Conservation (phyloP, 2,888 invertebrate species). For the Drosophila paracracens region DNA sequence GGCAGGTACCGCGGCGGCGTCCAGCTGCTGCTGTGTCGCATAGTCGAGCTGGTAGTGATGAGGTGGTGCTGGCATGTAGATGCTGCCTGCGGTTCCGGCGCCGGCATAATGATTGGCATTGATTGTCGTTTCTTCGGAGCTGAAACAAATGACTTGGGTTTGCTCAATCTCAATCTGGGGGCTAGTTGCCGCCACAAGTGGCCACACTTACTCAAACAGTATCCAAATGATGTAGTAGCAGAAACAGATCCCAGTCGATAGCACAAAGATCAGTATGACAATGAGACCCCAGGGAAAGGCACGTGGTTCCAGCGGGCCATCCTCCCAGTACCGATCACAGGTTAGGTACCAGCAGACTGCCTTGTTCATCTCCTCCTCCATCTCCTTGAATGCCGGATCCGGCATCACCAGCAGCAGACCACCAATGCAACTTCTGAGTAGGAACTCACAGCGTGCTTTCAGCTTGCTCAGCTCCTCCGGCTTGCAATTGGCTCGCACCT, state of each 20-base stretch:
- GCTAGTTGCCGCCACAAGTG: slow-evolving; percentile 8
- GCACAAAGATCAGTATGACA: slow-evolving; percentile 91
- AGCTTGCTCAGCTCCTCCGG: slow-evolving; percentile 91
- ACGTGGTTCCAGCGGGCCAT: slow-evolving; percentile 90
- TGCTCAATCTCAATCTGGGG: slow-evolving; percentile 74
- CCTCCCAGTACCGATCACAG: slow-evolving; percentile 97
- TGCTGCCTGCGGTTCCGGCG: slow-evolving; percentile 66
- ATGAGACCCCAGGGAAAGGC: slow-evolving; percentile 93
- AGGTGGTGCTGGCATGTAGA: slow-evolving; percentile 74
- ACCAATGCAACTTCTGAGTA: slow-evolving; percentile 93
- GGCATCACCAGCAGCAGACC: slow-evolving; percentile 92
- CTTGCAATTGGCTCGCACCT: slow-evolving; percentile 91
- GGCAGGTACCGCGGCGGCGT: slow-evolving; percentile 72
- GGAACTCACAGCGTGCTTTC: slow-evolving; percentile 89
- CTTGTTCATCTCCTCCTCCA: slow-evolving; percentile 95
- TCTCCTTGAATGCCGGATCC: slow-evolving; percentile 93
- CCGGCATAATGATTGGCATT: slow-evolving; percentile 72
- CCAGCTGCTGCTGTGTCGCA: slow-evolving; percentile 63
- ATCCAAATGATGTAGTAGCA: slow-evolving; percentile 97
- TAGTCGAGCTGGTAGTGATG: slow-evolving; percentile 73
- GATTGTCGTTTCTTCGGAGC: slow-evolving; percentile 85
- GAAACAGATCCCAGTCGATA: slow-evolving; percentile 93
- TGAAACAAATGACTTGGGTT: slow-evolving; percentile 83
- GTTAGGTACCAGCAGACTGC: slow-evolving; percentile 96
- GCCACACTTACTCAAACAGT: slow-evolving; percentile 92